A percentile compares a stretch with the other conserved stretches of the same genome.
Conservation (phyloP, 2,797 vertebrate species). For the Spinus olivaceus region DNA sequence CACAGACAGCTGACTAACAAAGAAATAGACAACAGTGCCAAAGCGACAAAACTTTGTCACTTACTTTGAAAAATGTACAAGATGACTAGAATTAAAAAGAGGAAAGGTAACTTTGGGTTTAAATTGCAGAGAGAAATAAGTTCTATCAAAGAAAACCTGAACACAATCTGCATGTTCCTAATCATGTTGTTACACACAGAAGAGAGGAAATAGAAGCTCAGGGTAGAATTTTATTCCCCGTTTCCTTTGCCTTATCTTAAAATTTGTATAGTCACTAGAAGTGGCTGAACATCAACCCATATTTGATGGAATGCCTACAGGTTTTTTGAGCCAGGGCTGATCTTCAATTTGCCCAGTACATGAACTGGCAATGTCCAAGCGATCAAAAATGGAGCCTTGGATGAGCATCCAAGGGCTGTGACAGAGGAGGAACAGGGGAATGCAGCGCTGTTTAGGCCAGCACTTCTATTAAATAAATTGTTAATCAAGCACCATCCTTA, state of each 20-base stretch:
- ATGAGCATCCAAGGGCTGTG: neutral
- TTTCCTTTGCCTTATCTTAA: neutral
- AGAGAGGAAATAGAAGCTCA: neutral
- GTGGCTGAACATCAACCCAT: neutral
- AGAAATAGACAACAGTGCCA: neutral
- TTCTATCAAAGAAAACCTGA: neutral
- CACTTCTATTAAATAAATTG: neutral
- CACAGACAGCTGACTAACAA: neutral
- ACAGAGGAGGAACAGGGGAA: neutral
- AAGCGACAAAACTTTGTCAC: neutral
- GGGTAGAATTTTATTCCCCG: neutral
- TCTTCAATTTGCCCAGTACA: neutral
- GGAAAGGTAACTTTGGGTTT: neutral
- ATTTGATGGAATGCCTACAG: neutral
- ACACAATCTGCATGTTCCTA: neutral
- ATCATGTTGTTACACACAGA: neutral
- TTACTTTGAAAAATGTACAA: neutral
- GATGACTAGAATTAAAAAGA: neutral
- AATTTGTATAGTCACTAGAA: neutral
- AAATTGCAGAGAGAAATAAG: neutral
- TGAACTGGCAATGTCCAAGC: neutral
- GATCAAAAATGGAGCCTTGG: neutral
- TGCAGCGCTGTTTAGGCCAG: neutral
- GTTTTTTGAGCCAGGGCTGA: neutral
- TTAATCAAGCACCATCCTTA: neutral